These are phyloP conservation scores for Karalla daura DNA, from an alignment of 2,797 vertebrate species.

Conservation along the genomic window DNA sequence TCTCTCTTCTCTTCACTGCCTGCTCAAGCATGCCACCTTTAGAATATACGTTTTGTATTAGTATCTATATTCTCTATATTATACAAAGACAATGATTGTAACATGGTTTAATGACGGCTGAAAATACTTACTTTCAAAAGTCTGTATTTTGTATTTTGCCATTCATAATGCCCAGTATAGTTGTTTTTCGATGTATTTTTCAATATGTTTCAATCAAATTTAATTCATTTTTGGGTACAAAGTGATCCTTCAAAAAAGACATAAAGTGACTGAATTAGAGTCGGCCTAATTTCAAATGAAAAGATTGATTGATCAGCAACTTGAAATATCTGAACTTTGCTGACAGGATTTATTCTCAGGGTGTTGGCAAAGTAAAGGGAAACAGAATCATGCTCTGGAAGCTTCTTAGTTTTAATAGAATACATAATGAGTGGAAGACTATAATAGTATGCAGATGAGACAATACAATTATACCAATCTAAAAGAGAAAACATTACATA, in stretches of 20 bases:
- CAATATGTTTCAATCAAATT: conserved; percentile 21
- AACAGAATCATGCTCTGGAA: conserved; percentile 23
- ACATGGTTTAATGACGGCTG: conserved; percentile 48
- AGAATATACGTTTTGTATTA: conserved; percentile 63
- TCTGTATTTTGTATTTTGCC: conserved; percentile 20
- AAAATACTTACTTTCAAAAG: conserved; percentile 35
- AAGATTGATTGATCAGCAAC: background rate
- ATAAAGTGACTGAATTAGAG: conserved; percentile 11
- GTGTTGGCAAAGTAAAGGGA: conserved; percentile 54
- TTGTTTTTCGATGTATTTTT: too few relatives aligned
- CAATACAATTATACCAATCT: conserved; percentile 14
- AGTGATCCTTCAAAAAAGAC: conserved; percentile 3
- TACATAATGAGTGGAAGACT: conserved; percentile 19
- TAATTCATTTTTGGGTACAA: conserved; percentile 19
- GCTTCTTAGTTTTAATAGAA: conserved; percentile 48
- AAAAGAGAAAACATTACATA: conserved; percentile 4
- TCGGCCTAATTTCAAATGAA: conserved; percentile 10
- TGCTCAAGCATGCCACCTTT: conserved; percentile 69
- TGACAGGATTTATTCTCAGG: conserved; percentile 66
- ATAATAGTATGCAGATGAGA: conserved; percentile 27
- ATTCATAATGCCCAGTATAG: background rate
- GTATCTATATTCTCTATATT: conserved; percentile 63
- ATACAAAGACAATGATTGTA: conserved; percentile 72
- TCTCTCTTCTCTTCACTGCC: conserved; percentile 62
- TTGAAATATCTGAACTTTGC: conserved; percentile 33